Percentiles rank a stretch among this genome's conserved stretches.
phyloP scores from a whole-genome alignment of 2,888 invertebrate genomes.

The Ferdinandea cuprea region DNA sequence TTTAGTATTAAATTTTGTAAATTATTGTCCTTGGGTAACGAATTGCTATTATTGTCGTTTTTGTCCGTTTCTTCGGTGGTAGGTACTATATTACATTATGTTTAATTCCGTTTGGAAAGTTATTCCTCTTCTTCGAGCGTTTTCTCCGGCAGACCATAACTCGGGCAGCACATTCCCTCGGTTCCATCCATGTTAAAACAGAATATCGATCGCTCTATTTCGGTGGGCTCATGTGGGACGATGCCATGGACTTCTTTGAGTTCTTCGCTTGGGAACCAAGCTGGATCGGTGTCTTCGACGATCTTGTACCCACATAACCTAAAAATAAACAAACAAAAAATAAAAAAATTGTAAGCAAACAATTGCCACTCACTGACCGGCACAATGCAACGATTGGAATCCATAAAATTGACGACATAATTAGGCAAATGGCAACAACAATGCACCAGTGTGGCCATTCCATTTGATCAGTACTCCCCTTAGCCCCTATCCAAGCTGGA shows the following conservation, averaged over 20 bases:
- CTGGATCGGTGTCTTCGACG: constrained; percentile 94
- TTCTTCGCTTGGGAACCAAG: constrained; percentile 96
- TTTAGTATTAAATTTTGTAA: constrained; percentile 15
- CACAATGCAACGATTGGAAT: constrained; percentile 92
- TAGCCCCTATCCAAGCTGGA: constrained; percentile 90
- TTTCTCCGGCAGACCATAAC: constrained; percentile 83
- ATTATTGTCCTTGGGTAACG: constrained; percentile 63
- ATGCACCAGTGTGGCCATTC: constrained; percentile 96
- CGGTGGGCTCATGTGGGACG: constrained; percentile 91
- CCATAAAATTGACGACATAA: constrained; percentile 93
- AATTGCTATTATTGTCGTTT: constrained; percentile 65
- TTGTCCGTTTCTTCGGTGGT: constrained; percentile 62
- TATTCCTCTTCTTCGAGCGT: constrained; percentile 83
- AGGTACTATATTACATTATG: constrained; percentile 48
- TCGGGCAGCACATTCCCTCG: constrained; percentile 92
- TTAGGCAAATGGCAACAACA: constrained; percentile 88
- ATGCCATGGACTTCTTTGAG: constrained; percentile 95
- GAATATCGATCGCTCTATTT: constrained; percentile 90
- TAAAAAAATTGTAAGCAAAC: background rate
- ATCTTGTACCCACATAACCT: constrained; percentile 91
- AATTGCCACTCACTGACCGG: constrained; percentile 84
- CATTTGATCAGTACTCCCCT: constrained; percentile 89
- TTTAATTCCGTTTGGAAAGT: constrained; percentile 6
- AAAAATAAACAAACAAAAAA: constrained; percentile 61
- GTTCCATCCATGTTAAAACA: constrained; percentile 93